Evolutionary conservation across 2,113 vertebrate genomes (phyloP).

Genomic region (Camelus bactrianus): DNA sequence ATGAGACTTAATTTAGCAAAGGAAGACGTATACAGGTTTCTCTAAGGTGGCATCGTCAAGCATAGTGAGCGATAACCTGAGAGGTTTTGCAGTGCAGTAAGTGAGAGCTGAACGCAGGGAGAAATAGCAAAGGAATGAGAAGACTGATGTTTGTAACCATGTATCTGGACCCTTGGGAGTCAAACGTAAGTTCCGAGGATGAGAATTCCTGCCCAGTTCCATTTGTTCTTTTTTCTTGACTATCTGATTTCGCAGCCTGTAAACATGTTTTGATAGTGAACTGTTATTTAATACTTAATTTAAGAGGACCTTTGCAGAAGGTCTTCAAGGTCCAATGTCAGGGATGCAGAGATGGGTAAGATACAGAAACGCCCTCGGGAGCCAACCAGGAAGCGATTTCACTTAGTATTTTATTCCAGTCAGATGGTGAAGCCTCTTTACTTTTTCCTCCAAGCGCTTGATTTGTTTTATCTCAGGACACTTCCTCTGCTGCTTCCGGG

Average conservation of each 20-base stretch:
- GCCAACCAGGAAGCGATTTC: accelerated
- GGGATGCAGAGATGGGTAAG: accelerated
- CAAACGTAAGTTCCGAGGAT: accelerated
- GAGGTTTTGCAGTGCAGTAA: accelerated
- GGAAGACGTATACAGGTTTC: background rate
- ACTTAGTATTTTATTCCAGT: background rate
- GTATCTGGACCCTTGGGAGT: accelerated
- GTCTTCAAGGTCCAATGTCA: accelerated
- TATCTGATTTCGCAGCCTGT: accelerated
- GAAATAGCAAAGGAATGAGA: no score
- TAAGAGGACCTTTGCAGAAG: background rate
- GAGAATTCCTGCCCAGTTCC: background rate
- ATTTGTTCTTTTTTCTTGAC: background rate
- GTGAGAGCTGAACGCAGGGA: accelerated
- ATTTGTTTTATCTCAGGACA: accelerated
- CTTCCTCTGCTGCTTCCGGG: background rate
- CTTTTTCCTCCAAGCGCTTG: background rate
- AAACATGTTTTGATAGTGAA: background rate
- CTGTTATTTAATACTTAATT: background rate
- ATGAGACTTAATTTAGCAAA: background rate
- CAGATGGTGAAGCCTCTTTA: background rate
- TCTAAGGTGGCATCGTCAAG: accelerated
- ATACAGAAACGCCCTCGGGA: accelerated
- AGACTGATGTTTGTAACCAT: accelerated
- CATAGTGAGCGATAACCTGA: accelerated